phyloP scores from a whole-genome alignment of 2,113 vertebrate species.

The Oplegnathus fasciatus region DNA sequence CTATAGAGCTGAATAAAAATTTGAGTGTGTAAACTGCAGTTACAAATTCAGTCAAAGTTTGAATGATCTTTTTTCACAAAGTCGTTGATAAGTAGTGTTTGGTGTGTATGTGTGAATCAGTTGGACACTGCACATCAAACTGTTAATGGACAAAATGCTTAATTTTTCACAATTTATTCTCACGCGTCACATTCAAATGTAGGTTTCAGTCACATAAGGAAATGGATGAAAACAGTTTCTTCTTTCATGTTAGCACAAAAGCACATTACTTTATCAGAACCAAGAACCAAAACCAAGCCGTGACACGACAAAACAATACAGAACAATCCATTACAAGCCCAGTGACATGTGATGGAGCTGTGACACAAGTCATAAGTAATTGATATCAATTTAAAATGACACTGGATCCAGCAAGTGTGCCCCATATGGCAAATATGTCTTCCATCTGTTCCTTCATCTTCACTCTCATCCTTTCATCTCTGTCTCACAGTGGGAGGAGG shows the following conservation, averaged over 20 bases:
- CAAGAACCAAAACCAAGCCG: not conserved
- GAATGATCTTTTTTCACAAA: not conserved
- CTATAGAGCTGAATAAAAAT: not conserved
- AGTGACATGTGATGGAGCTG: not conserved
- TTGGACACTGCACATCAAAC: not conserved
- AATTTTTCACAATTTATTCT: not conserved
- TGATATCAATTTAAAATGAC: slow-evolving; percentile 18
- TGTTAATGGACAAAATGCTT: not conserved
- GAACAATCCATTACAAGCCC: not conserved
- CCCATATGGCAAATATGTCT: slow-evolving; percentile 35
- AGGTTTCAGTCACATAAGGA: no score
- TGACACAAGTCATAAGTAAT: slow-evolving; percentile 25
- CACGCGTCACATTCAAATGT: not conserved
- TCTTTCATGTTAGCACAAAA: not conserved
- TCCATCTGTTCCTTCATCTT: slow-evolving; percentile 32
- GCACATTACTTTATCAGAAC: not conserved
- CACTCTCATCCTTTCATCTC: slow-evolving; percentile 19
- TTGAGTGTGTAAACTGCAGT: not conserved
- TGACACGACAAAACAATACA: not conserved
- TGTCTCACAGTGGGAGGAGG: not conserved
- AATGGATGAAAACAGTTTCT: not conserved
- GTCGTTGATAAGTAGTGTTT: not conserved
- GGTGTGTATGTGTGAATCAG: not conserved
- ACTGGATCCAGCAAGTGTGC: slow-evolving; percentile 4
- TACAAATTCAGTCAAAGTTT: not conserved